Evolutionary conservation across 92 coral and sea anemone species (phyloP).

Genomic region (Phymanthus crucifer): DNA sequence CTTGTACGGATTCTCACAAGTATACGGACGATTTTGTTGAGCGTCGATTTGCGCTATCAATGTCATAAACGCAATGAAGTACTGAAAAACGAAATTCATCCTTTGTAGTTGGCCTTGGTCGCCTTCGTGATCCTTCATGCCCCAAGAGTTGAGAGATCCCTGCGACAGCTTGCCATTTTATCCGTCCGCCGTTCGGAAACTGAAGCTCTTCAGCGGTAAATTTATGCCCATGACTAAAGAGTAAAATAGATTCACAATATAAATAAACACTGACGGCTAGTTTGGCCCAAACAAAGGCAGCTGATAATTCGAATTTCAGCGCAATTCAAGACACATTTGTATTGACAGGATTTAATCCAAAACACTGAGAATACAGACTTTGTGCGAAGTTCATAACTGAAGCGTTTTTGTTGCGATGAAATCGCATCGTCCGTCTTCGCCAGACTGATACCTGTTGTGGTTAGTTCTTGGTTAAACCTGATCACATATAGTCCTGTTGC

Average conservation of each 20-base stretch:
- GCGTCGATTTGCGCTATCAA: neutral
- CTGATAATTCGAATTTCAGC: slow-evolving; percentile 24
- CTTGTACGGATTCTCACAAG: slow-evolving; percentile 55
- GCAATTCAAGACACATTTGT: neutral
- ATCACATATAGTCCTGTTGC: neutral
- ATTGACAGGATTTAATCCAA: neutral
- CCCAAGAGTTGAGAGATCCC: neutral
- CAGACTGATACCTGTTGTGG: too few species aligned
- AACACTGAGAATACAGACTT: neutral
- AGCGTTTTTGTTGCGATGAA: neutral
- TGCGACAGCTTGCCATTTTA: neutral
- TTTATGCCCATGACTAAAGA: neutral
- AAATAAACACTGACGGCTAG: slow-evolving; percentile 22
- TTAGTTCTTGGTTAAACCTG: neutral
- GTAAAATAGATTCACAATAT: neutral
- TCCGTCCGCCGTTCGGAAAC: slow-evolving; percentile 2
- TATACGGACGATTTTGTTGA: slow-evolving; percentile 1
- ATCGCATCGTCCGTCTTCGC: neutral
- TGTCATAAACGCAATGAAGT: neutral
- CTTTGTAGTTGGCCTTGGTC: neutral
- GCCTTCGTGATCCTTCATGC: neutral
- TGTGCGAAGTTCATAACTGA: neutral
- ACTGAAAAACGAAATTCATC: neutral
- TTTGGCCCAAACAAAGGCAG: slow-evolving; percentile 26
- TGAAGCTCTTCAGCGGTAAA: neutral